Evolutionary conservation across 2,888 invertebrate genomes (phyloP), one percentile per base, ranked within the genome.

Genomic region (Endotricha flammealis): DNA sequence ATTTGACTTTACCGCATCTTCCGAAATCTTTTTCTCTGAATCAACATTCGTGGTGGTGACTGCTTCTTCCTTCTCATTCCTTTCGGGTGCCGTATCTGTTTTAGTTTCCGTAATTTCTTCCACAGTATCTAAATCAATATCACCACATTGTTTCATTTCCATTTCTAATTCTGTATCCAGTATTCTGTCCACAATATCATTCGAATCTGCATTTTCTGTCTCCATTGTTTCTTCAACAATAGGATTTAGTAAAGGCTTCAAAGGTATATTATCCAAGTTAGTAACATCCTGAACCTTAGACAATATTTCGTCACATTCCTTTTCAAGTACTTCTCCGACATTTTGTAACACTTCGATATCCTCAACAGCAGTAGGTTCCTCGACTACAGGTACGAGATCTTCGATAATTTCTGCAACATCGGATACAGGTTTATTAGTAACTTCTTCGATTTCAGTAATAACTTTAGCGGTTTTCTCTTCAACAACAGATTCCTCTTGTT

Each of bases 281-380:
- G 85, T 85, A 17, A 86, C 82, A 53, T 80, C 69, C 46, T 85
- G 74, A 4, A 87, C 85, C 52, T 86, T 87, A 0, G 80, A 81
- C 12, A 87, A 47, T 38, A 87, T 83, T 46, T 86, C 87, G 41
- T 79, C 81, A 45, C 87, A 87, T 59, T 87, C 86, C 44, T 85
- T 86, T 41, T 85, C 85, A 10, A 87, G 58, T 2, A 77, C 82
- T 29, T 79, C 76, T 2, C 80, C 78, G 10, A 73, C 82, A 43
- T 75, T 80, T 48, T 78, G 68, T 13, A 83, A 53, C 1, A 74
- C 75, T 41, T 80, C 83, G 50, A 82, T 71, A 35, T 81, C 83
- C 44, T 72, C 71, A 13, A 38, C 42, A 24, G 50, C 46, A 1
- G 57, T 34, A 2, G 80, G 78, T 49, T 85, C 83, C 45, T 83